Evolutionary conservation across 2,113 vertebrate genomes (phyloP).

Genomic region (Parus major): DNA sequence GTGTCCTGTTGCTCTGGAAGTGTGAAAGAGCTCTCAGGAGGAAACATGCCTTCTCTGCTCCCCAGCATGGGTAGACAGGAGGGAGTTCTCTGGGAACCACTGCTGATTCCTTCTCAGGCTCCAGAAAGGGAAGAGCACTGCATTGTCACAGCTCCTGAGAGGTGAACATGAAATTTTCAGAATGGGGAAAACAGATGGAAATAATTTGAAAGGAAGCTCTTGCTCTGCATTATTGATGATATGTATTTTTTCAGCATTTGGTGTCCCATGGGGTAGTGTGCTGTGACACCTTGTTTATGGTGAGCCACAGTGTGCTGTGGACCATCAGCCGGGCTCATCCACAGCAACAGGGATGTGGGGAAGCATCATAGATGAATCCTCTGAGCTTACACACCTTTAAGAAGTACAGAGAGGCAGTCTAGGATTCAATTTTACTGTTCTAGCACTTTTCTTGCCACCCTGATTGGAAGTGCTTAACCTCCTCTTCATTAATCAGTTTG

Average conservation of each 20-base stretch:
- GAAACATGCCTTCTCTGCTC: background rate
- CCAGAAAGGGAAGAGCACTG: background rate
- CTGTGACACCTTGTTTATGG: background rate
- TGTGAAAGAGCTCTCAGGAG: background rate
- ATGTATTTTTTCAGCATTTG: background rate
- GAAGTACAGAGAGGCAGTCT: background rate
- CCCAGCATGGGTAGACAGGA: background rate
- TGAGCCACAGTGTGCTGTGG: background rate
- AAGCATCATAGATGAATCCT: background rate
- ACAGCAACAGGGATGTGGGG: background rate
- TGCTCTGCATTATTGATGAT: background rate
- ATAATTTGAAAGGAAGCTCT: background rate
- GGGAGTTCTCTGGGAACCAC: background rate
- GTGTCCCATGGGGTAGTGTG: background rate
- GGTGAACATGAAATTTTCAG: background rate
- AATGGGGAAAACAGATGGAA: background rate
- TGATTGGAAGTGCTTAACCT: conserved; percentile 57
- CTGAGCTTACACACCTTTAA: background rate
- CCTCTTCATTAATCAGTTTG: conserved; percentile 62
- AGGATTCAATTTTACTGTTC: background rate
- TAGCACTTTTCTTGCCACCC: background rate
- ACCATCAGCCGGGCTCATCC: accelerated
- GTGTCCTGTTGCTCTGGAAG: background rate
- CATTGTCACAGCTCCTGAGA: background rate
- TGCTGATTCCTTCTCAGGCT: background rate